Conservation (phyloP, 2,888 invertebrate species). For the Amphiduros pacificus region DNA sequence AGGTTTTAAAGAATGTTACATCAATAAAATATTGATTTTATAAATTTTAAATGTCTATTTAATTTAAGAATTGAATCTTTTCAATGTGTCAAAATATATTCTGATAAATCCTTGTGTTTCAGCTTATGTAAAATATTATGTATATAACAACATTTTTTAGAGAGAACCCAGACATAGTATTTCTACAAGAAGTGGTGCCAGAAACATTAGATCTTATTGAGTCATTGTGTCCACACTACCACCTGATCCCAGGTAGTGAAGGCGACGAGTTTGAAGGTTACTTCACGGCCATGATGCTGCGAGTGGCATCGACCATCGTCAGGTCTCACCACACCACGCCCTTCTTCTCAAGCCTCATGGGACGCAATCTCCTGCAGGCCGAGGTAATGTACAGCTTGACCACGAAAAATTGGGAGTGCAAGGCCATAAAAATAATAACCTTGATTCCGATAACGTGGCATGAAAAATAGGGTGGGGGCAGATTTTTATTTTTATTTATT, state of each 20-base stretch:
- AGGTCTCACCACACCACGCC: constrained; percentile 60
- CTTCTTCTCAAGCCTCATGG: constrained; percentile 63
- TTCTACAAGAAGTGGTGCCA: constrained; percentile 66
- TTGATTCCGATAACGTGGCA: no score
- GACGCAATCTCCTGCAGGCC: constrained; percentile 62
- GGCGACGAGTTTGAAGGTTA: constrained; percentile 53
- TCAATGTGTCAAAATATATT: no score
- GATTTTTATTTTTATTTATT: no score
- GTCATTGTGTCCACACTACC: constrained; percentile 43
- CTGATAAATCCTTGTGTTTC: no score
- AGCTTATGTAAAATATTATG: no score
- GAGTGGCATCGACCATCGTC: constrained; percentile 56
- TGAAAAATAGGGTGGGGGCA: no score
- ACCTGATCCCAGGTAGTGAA: constrained; percentile 23
- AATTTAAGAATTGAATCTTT: no score
- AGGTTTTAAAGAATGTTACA: not conserved
- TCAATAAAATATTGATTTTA: no score
- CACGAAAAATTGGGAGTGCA: not conserved
- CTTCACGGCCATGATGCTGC: constrained; percentile 61
- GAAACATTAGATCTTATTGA: constrained; percentile 59
- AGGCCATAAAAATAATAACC: no score
- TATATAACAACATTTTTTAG: constrained; percentile 55
- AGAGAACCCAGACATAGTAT: constrained; percentile 65
- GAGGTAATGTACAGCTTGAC: constrained; percentile 52
- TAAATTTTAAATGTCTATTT: no score